Conservation (phyloP, 2,797 vertebrate species). For the Clarias pachynema region DNA sequence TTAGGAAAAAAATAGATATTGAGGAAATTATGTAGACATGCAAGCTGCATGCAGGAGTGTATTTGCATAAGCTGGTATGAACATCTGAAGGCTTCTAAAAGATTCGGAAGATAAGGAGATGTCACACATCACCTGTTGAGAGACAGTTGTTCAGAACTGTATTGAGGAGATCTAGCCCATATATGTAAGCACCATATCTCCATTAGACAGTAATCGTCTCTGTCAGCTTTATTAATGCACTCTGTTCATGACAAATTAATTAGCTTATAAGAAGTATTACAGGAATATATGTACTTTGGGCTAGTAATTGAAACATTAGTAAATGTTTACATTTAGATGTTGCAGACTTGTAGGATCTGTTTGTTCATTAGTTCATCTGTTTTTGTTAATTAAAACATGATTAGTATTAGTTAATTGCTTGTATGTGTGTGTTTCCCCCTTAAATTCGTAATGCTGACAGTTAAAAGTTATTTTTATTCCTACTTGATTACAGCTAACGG, state of each 20-base stretch:
- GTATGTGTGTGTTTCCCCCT: not conserved
- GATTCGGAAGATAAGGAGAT: conserved; percentile 18
- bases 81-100: not conserved
- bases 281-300: not conserved
- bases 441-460: not conserved
- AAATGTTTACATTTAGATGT: not conserved
- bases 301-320: not conserved
- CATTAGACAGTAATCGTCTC: not conserved
- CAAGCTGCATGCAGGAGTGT: not conserved
- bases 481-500: not conserved
- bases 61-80: conserved; percentile 38
- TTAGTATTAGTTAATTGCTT: not conserved
- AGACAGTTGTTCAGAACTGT: conserved; percentile 25
- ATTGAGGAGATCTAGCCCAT: conserved; percentile 24
- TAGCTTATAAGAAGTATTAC: not conserved
- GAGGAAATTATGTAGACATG: conserved; percentile 15
- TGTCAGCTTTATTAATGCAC: not conserved
- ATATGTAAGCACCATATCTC: not conserved
- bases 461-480: not conserved
- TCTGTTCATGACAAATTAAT: not conserved
- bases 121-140: conserved; percentile 36
- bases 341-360: not conserved
- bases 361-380: not conserved
- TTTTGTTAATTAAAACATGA: not conserved
- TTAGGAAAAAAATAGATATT: not conserved